Percentiles rank a stretch among this genome's conserved stretches.
These are phyloP conservation scores for Thaumatotibia leucotreta DNA, from an alignment of 1,140 invertebrate genomes.

Conservation along the genomic window DNA sequence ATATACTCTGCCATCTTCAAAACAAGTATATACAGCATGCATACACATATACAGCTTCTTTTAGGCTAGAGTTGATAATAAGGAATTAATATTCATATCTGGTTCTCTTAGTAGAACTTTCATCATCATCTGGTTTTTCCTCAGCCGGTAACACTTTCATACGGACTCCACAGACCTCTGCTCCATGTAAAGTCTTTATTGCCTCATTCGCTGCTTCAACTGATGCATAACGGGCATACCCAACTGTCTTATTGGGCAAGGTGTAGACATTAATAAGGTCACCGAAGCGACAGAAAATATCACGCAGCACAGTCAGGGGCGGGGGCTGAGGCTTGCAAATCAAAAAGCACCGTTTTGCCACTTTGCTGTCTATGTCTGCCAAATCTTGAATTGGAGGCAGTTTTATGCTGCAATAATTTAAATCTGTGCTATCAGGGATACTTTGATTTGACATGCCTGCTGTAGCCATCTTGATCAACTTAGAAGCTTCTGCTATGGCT, in stretches of 20 bases:
- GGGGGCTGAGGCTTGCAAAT: slow-evolving; percentile 88
- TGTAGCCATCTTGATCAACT: slow-evolving; percentile 54
- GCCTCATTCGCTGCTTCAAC: slow-evolving; percentile 84
- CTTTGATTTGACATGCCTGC: slow-evolving; percentile 32
- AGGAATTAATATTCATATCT: slow-evolving; percentile 24
- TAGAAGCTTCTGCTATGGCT: slow-evolving; percentile 59
- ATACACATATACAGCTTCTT: not conserved
- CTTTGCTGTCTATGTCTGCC: slow-evolving; percentile 75
- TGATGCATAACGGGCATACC: slow-evolving; percentile 91
- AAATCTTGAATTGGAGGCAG: slow-evolving; percentile 85
- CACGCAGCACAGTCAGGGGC: slow-evolving; percentile 87
- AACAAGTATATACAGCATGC: not conserved
- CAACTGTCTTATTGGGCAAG: slow-evolving; percentile 91
- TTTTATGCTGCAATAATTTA: slow-evolving; percentile 78
- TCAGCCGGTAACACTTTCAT: slow-evolving; percentile 57
- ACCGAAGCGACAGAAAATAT: slow-evolving; percentile 94
- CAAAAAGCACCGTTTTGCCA: slow-evolving; percentile 78
- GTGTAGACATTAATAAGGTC: slow-evolving; percentile 94
- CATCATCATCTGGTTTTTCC: slow-evolving; percentile 47
- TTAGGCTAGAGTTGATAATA: not conserved
- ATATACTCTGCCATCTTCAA: not conserved
- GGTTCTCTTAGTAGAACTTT: slow-evolving; percentile 40
- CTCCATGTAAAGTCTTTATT: slow-evolving; percentile 49
- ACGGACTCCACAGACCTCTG: slow-evolving; percentile 55
- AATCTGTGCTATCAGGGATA: slow-evolving; percentile 38